Conservation (phyloP, 2,888 invertebrate genomes). For the Altica lythri region DNA sequence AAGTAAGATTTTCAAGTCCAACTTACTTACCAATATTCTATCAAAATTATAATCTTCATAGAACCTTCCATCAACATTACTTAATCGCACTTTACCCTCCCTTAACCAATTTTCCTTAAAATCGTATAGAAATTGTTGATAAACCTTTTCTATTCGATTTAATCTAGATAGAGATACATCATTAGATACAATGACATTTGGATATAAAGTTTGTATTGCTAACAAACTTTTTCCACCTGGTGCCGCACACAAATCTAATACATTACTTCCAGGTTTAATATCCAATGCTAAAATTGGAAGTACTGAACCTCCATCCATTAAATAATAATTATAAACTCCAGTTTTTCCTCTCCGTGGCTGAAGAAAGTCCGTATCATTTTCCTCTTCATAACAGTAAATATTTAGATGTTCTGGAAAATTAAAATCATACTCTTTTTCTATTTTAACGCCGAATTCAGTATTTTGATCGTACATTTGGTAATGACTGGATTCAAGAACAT, state of each 20-base stretch:
- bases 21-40: conserved; percentile 61
- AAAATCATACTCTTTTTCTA: conserved; percentile 68
- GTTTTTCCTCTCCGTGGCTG: conserved; percentile 68
- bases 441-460: conserved; percentile 64
- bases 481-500: conserved; percentile 75
- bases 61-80: conserved; percentile 65
- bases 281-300: conserved; percentile 87
- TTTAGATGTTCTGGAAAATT: conserved; percentile 76
- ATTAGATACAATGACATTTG: conserved; percentile 76
- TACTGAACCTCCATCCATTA: conserved; percentile 90
- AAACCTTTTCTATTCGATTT: conserved; percentile 59
- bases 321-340: conserved; percentile 71
- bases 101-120: conserved; percentile 65
- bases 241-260: conserved; percentile 93
- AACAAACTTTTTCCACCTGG: conserved; percentile 94
- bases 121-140: conserved; percentile 70
- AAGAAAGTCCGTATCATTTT: conserved; percentile 72
- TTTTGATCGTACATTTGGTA: conserved; percentile 70
- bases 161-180: conserved; percentile 71
- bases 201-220: conserved; percentile 81
- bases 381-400: conserved; percentile 77
- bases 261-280: conserved; percentile 72
- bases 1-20: too few species aligned
- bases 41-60: conserved; percentile 67
- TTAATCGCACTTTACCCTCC: conserved; percentile 56